Conservation (phyloP, 2,797 vertebrate genomes). For the Pangasius macronema region DNA sequence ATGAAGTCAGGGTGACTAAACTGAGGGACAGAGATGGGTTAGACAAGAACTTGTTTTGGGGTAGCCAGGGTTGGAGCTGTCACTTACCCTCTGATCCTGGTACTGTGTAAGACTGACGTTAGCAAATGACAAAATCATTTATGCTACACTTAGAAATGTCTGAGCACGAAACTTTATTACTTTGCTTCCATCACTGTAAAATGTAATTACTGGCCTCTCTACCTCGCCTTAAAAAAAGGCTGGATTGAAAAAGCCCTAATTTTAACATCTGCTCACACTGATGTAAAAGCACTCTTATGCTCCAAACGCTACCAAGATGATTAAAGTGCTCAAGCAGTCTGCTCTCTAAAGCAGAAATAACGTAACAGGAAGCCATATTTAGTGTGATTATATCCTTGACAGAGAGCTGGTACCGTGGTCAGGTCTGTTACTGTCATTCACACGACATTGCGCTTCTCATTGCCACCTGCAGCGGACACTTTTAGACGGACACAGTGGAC, state of each 20-base stretch:
- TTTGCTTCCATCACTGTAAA: slow-evolving; percentile 61
- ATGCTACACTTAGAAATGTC: neutral
- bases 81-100: neutral
- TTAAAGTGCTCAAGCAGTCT: slow-evolving; percentile 17
- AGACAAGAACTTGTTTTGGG: neutral
- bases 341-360: slow-evolving; percentile 9
- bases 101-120: neutral
- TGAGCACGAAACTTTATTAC: slow-evolving; percentile 10
- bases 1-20: neutral
- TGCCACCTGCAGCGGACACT: neutral
- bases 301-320: slow-evolving; percentile 19
- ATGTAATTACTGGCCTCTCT: slow-evolving; percentile 67
- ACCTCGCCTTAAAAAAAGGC: slow-evolving; percentile 56
- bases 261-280: slow-evolving; percentile 49
- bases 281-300: slow-evolving; percentile 29
- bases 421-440: slow-evolving; percentile 19
- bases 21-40: slow-evolving; percentile 5
- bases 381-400: slow-evolving; percentile 29
- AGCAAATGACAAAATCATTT: neutral
- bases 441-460: neutral
- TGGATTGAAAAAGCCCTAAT: slow-evolving; percentile 51
- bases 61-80: neutral
- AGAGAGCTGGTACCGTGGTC: neutral
- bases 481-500: slow-evolving; percentile 10
- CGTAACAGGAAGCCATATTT: slow-evolving; percentile 12